phyloP scores from a whole-genome alignment of 2,888 invertebrate genomes.

The Orchesella flavescens region DNA sequence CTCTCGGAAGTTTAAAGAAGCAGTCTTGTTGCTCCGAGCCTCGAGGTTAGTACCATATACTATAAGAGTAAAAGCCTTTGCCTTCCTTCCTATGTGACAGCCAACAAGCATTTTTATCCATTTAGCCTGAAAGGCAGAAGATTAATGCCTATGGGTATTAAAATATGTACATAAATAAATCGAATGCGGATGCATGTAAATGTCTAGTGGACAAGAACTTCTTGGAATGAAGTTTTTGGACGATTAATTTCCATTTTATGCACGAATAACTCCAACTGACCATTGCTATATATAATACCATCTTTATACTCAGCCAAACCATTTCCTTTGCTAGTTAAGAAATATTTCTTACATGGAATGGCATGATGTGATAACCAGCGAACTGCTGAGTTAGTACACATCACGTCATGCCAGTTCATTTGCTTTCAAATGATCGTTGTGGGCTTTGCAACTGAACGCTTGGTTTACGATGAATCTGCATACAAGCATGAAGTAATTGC shows the following conservation, averaged over 20 bases:
- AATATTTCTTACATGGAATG: conserved; percentile 20
- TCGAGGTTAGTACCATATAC: conserved; percentile 78
- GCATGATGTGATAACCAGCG: conserved; percentile 30
- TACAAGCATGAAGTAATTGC: conserved; percentile 8
- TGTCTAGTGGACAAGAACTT: conserved; percentile 25
- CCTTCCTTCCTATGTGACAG: not conserved
- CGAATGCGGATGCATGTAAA: not conserved
- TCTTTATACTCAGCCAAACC: not conserved
- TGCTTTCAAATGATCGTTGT: conserved; percentile 40
- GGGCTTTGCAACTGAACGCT: conserved; percentile 45
- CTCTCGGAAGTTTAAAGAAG: conserved; percentile 82
- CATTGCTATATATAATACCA: conserved; percentile 34
- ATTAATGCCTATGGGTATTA: not conserved
- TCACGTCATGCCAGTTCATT: conserved; percentile 40
- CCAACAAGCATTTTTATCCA: not conserved
- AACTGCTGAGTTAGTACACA: conserved; percentile 33
- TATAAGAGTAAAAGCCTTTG: too few species aligned
- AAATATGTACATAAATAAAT: not conserved
- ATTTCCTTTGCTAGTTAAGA: conserved; percentile 7
- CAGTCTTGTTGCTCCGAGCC: conserved; percentile 86
- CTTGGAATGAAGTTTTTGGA: conserved; percentile 57
- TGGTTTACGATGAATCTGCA: not conserved
- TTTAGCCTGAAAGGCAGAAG: not conserved
- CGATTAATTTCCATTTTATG: conserved; percentile 61
- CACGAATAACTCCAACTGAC: conserved; percentile 45